Evolutionary conservation across 2,888 invertebrate species (phyloP), one percentile per base, ranked within the genome.

Genomic region (Tyria jacobaeae): DNA sequence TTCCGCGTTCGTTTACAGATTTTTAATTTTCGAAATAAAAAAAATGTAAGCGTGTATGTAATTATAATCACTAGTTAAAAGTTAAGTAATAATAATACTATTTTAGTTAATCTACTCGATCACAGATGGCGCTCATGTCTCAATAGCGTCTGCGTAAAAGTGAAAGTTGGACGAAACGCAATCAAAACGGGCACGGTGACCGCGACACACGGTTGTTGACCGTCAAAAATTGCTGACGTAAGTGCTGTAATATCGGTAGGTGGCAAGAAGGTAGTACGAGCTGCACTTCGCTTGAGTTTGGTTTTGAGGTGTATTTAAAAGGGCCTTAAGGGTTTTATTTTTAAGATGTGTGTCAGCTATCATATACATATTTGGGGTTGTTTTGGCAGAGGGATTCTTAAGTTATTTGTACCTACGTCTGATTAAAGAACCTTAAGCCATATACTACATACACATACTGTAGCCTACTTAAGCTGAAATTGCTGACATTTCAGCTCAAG

Each of bases 141-240:
- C 31, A n/a, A 21, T 9, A 50, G n/a, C n/a, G 21, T 39, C 57
- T 62, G 55, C 59, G 60, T 70, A 78, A 82, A 88, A 90, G 91
- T 90, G 90, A 91, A 91, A 91, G 90, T 87, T 74, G 64, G 75
- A 70, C 73, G 74, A 71, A 79, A 71, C 71, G 75, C 73, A 63
- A 79, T 77, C 78, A 83, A 83, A 87, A 82, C 79, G 79, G 77
- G 82, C 81, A 83, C 85, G 81, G 78, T 86, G 88, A 87, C 89
- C 89, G 85, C 87, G 82, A 84, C 79, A 81, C 50, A 73, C 87
- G 92, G 92, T 90, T 92, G 90, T 91, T 92, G 92, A 92, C 92
- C 92, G 90, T 86, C 92, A 90, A 91, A 90, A 84, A 64, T 64
- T 66, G 62, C 68, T 87, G 84, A 89, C 78, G 90, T 91, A 91